These are phyloP conservation scores for Perizoma affinitatum DNA, from an alignment of 2,888 invertebrate genomes.

Conservation along the genomic window DNA sequence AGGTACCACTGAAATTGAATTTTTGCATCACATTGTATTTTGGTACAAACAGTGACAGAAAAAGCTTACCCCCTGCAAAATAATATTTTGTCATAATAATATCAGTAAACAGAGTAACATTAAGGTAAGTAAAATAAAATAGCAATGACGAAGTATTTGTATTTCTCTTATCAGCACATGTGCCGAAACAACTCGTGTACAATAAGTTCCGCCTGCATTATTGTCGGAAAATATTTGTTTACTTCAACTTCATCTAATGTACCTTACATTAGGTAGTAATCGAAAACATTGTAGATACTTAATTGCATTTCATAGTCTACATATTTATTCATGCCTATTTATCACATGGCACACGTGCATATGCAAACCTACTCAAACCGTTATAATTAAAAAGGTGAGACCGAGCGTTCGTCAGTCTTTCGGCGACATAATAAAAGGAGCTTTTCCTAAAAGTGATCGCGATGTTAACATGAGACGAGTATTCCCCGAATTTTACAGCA, in stretches of 20 bases:
- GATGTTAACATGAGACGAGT: conserved; percentile 44
- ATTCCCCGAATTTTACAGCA: conserved; percentile 62
- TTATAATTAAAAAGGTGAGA: neutral
- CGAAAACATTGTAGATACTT: conserved; percentile 1
- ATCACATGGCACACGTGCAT: no score
- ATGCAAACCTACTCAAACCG: no score
- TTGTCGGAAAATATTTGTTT: conserved; percentile 37
- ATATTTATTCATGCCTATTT: neutral
- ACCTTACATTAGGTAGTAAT: conserved; percentile 25
- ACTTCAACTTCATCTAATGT: conserved; percentile 44
- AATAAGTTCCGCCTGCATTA: conserved; percentile 53
- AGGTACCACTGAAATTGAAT: no score
- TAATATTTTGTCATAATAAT: no score
- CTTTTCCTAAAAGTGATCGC: conserved; percentile 21
- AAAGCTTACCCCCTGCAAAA: no score
- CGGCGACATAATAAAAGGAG: conserved; percentile 5
- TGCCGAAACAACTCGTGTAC: conserved; percentile 46
- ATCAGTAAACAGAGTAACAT: no score
- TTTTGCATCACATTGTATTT: no score
- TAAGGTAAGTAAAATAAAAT: no score
- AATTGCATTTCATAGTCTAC: neutral
- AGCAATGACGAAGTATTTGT: conserved; percentile 28
- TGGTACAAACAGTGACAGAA: no score
- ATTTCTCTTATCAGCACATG: conserved; percentile 48
- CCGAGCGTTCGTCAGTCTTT: neutral